These are phyloP conservation scores for Hyposmocoma kahamanoa DNA, from an alignment of 1,140 invertebrate genomes.

Conservation along the genomic window DNA sequence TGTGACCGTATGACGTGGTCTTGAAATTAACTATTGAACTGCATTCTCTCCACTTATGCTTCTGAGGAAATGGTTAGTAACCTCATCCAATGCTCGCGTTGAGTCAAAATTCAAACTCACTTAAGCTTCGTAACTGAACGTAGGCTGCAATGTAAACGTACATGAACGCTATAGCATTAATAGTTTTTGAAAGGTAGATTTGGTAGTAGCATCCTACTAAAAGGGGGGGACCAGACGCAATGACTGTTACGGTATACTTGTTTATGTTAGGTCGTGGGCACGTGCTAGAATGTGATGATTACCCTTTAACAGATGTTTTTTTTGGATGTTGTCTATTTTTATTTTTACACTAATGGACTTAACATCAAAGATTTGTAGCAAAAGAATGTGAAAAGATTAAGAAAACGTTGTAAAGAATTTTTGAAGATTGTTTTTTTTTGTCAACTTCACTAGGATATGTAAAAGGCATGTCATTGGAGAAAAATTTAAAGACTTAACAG, in stretches of 20 bases:
- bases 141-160: not conserved
- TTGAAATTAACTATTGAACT: slow-evolving; percentile 36
- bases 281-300: too few relatives aligned
- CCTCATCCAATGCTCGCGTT: slow-evolving; percentile 35
- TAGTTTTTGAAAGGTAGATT: not conserved
- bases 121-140: not conserved
- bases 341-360: too few relatives aligned
- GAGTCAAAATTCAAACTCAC: slow-evolving; percentile 10
- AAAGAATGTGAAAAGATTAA: too few relatives aligned
- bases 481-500: too few relatives aligned
- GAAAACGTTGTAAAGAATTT: too few relatives aligned
- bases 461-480: too few relatives aligned
- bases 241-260: not conserved
- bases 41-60: slow-evolving; percentile 16
- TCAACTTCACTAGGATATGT: too few relatives aligned
- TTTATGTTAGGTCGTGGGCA: not conserved
- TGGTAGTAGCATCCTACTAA: not conserved
- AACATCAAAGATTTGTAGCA: too few relatives aligned
- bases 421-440: too few relatives aligned
- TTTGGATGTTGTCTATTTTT: too few relatives aligned
- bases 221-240: not conserved
- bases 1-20: slow-evolving; percentile 55
- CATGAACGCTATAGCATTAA: not conserved
- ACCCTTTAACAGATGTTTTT: too few relatives aligned
- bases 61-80: slow-evolving; percentile 13